phyloP scores from a whole-genome alignment of 2,888 invertebrate genomes.

The Crocallis elinguaria region DNA sequence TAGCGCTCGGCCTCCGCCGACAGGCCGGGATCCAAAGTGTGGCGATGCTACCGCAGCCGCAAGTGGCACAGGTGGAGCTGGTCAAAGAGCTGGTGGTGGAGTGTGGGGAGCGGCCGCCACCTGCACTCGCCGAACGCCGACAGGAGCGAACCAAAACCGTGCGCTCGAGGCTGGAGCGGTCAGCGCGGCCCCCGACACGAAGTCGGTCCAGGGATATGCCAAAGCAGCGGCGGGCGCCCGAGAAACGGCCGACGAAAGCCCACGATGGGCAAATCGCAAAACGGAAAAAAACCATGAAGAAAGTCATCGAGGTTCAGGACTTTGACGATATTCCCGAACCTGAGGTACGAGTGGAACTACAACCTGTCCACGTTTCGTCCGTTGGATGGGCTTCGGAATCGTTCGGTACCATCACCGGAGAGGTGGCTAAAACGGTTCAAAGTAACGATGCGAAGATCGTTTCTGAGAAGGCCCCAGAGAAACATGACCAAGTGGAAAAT shows the following conservation, averaged over 20 bases:
- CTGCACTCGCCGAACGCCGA: conserved; percentile 49
- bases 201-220: conserved; percentile 75
- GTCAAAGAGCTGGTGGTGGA: conserved; percentile 68
- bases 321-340: conserved; percentile 63
- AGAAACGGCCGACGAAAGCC: conserved; percentile 67
- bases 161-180: conserved; percentile 51
- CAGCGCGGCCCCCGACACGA: conserved; percentile 52
- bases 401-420: background rate
- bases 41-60: conserved; percentile 65
- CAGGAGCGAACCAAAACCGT: conserved; percentile 37
- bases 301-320: conserved; percentile 73
- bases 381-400: background rate
- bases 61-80: conserved; percentile 70
- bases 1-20: conserved; percentile 86
- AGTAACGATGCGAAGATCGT: conserved; percentile 51
- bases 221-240: conserved; percentile 67
- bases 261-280: conserved; percentile 64
- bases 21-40: conserved; percentile 58
- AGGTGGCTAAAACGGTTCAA: background rate
- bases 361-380: conserved; percentile 1
- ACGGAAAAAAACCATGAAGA: conserved; percentile 70
- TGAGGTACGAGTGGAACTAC: conserved; percentile 23
- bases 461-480: conserved; percentile 44
- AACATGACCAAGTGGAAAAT: conserved; percentile 42
- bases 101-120: conserved; percentile 53